Base-by-base conservation (phyloP, 2,797 vertebrate species). In the Staurois parvus region DNA sequence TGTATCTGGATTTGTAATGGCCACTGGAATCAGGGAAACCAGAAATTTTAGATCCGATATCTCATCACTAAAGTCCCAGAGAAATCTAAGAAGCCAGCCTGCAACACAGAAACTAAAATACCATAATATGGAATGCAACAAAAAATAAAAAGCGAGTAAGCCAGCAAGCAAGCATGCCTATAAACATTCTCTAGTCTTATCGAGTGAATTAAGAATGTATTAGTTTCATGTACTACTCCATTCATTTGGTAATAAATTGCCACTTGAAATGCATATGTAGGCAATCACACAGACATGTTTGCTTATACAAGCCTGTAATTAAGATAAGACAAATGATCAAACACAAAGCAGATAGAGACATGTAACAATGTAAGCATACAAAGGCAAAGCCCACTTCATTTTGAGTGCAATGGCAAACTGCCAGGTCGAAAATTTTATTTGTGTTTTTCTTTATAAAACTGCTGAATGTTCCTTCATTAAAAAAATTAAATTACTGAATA, bases 241-340 rank as follows among this genome's bases (percentile, higher is more conserved):
- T 26, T 64, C 59, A 64, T 64, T 64, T 64, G 59, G 59, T 64
- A 24, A 64, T 64, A 64, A 64, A 64, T 64, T 64, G 59, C n/a
- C 59, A 64, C 59, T 64, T 64, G 59, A 64, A 64, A 64, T 64
- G n/a, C 59, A 26, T 64, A 52, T 52, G 21, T 64, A 64, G 24
- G 59, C 59, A 64, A 64, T 64, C 59, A 64, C 21, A 12, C 59
- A 26, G 59, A 64, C 59, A 64, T 64, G n/a, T 67, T 42, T 64
- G n/a, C 76, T 67, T 78, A 64, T 66, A 26, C 13, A 40, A 78
- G 76, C 59, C 62, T 67, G 59, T 66, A 78, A 78, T 78, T 42
- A 77, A 42, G 24, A 66, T 24, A 77, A 40, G 24, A 42, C 62
- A 77, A 64, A 42, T 32, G 59, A 76, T 76, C 45, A 37, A 59